These are phyloP conservation scores for Smittia aterrima DNA, from an alignment of 2,888 invertebrate species.

Conservation along the genomic window DNA sequence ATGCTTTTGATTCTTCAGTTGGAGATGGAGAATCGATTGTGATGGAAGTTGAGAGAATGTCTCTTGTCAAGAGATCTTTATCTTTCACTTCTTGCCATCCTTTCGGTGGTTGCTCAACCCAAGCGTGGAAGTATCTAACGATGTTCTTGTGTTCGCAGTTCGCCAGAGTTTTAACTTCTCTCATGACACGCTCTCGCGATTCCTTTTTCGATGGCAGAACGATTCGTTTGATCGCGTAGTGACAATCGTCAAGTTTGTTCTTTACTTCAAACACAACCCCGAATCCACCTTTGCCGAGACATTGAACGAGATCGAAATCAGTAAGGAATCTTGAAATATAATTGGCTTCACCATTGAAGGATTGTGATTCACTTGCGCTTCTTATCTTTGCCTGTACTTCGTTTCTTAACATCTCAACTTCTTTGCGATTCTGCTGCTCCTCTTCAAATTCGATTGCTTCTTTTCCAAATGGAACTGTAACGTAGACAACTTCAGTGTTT, in stretches of 20 bases:
- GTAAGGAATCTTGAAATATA: constrained; percentile 68
- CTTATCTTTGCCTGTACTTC: constrained; percentile 38
- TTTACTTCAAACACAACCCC: constrained; percentile 94
- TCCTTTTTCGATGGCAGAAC: constrained; percentile 78
- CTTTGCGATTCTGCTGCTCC: constrained; percentile 49
- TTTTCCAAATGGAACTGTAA: constrained; percentile 52
- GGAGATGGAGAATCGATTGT: constrained; percentile 51
- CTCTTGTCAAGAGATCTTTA: constrained; percentile 53
- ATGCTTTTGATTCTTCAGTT: constrained; percentile 33
- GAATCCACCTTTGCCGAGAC: constrained; percentile 89
- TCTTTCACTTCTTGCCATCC: constrained; percentile 85
- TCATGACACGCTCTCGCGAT: constrained; percentile 81
- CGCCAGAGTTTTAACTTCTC: constrained; percentile 93
- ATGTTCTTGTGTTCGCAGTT: constrained; percentile 93
- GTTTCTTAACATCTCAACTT: constrained; percentile 47
- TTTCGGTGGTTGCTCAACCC: constrained; percentile 89
- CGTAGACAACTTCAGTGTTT: constrained; percentile 51
- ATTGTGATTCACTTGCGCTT: constrained; percentile 34
- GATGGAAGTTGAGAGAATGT: constrained; percentile 51
- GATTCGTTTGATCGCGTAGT: constrained; percentile 94
- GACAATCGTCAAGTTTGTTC: constrained; percentile 90
- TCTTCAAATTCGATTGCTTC: constrained; percentile 46
- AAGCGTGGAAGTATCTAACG: constrained; percentile 92
- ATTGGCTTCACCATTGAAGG: constrained; percentile 45
- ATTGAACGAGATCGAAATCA: constrained; percentile 80